A percentile compares a stretch with the other conserved stretches of the same genome.
These are phyloP conservation scores for Halictus ligatus DNA, from an alignment of 2,888 invertebrate species.

Conservation along the genomic window DNA sequence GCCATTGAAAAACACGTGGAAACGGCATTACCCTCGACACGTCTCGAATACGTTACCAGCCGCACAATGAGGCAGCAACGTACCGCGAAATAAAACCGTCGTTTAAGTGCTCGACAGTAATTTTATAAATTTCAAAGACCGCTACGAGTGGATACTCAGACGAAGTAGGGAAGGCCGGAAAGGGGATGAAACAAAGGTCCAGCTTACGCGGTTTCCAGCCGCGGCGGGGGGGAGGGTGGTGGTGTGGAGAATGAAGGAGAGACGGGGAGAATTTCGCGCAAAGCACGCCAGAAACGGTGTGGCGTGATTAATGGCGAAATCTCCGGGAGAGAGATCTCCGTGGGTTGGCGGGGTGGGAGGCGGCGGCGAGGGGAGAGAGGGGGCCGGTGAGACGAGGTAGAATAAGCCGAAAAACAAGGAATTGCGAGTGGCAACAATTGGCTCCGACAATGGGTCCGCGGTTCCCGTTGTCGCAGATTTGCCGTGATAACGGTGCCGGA, in stretches of 20 bases:
- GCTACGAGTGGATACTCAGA: slow-evolving; percentile 10
- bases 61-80: background rate
- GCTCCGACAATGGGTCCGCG: slow-evolving; percentile 34
- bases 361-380: background rate
- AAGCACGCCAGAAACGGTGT: background rate
- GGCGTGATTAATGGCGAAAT: slow-evolving; percentile 43
- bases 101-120: slow-evolving; percentile 39
- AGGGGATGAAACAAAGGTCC: slow-evolving; percentile 25
- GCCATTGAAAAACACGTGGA: background rate
- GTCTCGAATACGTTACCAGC: slow-evolving; percentile 3
- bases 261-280: slow-evolving; percentile 3
- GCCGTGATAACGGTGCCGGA: slow-evolving; percentile 42
- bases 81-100: slow-evolving; percentile 24
- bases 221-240: too few species aligned
- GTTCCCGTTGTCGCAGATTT: slow-evolving; percentile 38
- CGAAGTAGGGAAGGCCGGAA: slow-evolving; percentile 3
- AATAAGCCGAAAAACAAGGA: slow-evolving; percentile 42
- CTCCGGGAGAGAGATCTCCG: background rate
- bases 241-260: background rate
- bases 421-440: slow-evolving; percentile 43
- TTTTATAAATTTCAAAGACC: slow-evolving; percentile 33
- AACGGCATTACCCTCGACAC: background rate
- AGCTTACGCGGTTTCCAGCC: slow-evolving; percentile 22
- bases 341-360: background rate
- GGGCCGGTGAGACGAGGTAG: background rate